Conservation (phyloP, 2,113 vertebrate genomes). For the Otus sunia region DNA sequence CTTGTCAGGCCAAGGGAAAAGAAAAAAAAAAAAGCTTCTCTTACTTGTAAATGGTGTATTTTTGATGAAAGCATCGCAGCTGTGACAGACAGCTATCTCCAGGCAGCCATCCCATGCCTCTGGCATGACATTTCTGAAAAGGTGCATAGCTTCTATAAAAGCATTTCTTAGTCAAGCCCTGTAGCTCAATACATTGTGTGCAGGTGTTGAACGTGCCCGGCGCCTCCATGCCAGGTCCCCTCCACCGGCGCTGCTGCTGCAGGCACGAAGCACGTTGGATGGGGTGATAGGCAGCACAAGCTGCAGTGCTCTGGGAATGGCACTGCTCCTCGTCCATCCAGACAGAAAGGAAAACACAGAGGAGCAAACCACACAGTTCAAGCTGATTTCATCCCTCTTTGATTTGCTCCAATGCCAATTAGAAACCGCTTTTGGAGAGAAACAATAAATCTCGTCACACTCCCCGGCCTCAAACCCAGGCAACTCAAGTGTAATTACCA, state of each 20-base stretch:
- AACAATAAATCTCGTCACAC: background rate
- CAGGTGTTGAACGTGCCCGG: rapidly evolving
- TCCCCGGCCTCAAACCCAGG: background rate
- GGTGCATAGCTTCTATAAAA: background rate
- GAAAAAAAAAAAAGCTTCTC: background rate
- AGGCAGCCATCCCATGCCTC: background rate
- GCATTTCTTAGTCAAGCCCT: background rate
- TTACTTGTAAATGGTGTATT: background rate
- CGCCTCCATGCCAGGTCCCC: rapidly evolving
- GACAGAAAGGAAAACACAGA: background rate
- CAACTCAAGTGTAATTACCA: rapidly evolving
- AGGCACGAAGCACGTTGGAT: background rate
- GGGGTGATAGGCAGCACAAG: rapidly evolving
- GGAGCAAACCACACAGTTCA: background rate
- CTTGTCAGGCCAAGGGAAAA: background rate
- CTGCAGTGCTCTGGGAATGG: background rate
- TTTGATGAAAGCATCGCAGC: background rate
- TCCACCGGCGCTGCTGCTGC: rapidly evolving
- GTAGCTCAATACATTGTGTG: background rate
- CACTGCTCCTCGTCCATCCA: background rate
- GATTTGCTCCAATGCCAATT: background rate
- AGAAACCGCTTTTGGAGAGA: background rate
- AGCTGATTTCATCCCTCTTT: background rate
- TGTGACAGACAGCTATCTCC: background rate
- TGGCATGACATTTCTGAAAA: background rate